These are phyloP conservation scores for Nebria salina DNA, from an alignment of 2,888 invertebrate genomes.

Conservation along the genomic window DNA sequence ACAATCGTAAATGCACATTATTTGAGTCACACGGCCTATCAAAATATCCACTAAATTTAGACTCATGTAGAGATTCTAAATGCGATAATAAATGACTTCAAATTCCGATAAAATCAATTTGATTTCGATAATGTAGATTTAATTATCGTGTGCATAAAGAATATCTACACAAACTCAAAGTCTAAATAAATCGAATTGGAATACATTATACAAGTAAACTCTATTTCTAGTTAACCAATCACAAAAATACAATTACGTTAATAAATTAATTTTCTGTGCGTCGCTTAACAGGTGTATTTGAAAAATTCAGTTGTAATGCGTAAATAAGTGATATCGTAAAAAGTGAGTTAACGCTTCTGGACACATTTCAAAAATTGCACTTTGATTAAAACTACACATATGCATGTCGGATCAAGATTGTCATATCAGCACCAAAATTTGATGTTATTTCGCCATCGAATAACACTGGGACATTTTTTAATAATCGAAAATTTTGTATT, in stretches of 20 bases:
- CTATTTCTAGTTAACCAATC: conserved; percentile 38
- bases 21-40: conserved; percentile 63
- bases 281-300: conserved; percentile 40
- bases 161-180: conserved; percentile 29
- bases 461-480: conserved; percentile 23
- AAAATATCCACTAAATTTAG: conserved; percentile 46
- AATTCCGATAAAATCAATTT: conserved; percentile 2
- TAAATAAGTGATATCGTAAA: conserved; percentile 22
- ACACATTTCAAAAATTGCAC: conserved; percentile 36
- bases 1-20: conserved; percentile 62
- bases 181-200: conserved; percentile 32
- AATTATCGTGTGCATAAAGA: conserved; percentile 29
- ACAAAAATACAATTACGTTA: conserved; percentile 42
- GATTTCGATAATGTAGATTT: conserved; percentile 7
- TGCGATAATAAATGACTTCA: conserved; percentile 7
- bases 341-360: conserved; percentile 26
- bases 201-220: conserved; percentile 26
- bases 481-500: conserved; percentile 14
- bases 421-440: conserved; percentile 39
- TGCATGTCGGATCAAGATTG: conserved; percentile 34
- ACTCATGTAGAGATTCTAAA: conserved; percentile 38
- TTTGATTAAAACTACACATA: conserved; percentile 30
- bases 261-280: conserved; percentile 46
- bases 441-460: not conserved
- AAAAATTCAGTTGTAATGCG: conserved; percentile 21